Evolutionary conservation across 2,113 vertebrate species (phyloP).

Genomic region (Suncus etruscus): DNA sequence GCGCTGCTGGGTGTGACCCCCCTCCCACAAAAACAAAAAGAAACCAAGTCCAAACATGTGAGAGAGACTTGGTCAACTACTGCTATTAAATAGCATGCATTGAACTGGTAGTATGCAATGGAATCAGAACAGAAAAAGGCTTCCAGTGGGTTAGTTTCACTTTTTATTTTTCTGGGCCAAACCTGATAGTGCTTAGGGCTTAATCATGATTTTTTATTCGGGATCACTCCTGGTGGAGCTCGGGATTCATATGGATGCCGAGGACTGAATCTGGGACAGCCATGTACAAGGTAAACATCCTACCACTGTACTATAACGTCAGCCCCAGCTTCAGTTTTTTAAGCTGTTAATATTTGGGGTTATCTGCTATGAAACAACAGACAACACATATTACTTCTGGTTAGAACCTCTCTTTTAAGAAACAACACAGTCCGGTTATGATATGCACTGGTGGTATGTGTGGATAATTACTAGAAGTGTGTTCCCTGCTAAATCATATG

Average conservation of each 20-base stretch:
- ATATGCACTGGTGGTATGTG: not conserved
- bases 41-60: too few relatives aligned
- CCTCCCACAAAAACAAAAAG: too few relatives aligned
- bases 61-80: not conserved
- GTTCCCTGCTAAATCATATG: not conserved
- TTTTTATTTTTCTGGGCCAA: too few relatives aligned
- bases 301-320: too few relatives aligned
- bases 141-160: not conserved
- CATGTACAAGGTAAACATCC: too few relatives aligned
- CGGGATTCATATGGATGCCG: too few relatives aligned
- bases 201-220: too few relatives aligned
- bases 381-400: not conserved
- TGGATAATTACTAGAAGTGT: not conserved
- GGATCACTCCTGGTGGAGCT: too few relatives aligned
- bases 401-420: not conserved
- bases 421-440: constrained; percentile 12
- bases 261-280: too few relatives aligned
- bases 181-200: too few relatives aligned
- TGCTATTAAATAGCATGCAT: not conserved
- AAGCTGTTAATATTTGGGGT: not conserved
- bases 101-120: accelerated
- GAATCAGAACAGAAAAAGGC: not conserved
- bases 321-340: too few relatives aligned
- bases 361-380: not conserved
- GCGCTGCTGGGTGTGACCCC: too few relatives aligned